A percentile compares a stretch with the other conserved stretches of the same genome.
Conservation (phyloP, 2,888 invertebrate species). For the Watsonalla cultraria region DNA sequence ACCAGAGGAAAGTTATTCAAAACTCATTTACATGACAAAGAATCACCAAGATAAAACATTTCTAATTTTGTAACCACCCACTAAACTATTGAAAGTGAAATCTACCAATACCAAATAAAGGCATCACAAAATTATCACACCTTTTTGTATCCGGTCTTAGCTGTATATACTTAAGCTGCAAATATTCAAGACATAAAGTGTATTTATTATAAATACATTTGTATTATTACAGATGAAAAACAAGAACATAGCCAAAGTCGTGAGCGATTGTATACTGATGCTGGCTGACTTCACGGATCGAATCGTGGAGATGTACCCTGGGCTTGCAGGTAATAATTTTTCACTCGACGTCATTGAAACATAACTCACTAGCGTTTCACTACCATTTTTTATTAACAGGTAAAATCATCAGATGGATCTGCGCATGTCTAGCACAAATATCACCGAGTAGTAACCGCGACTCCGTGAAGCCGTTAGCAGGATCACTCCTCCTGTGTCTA, state of each 20-base stretch:
- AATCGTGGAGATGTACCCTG: conserved; percentile 84
- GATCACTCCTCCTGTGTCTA: conserved; percentile 91
- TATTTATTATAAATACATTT: not conserved
- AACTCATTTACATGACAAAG: too few species aligned
- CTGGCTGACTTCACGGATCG: conserved; percentile 88
- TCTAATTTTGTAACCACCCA: too few species aligned
- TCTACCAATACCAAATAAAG: conserved; percentile 1
- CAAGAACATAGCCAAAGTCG: conserved; percentile 89
- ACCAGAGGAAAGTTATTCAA: too few species aligned
- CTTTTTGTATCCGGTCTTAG: too few species aligned
- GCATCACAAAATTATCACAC: not conserved
- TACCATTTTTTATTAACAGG: conserved; percentile 39
- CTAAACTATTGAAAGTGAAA: not conserved
- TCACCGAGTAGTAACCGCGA: conserved; percentile 79
- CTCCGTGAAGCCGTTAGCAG: conserved; percentile 82
- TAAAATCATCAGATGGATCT: conserved; percentile 78
- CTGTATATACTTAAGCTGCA: too few species aligned
- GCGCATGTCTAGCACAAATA: conserved; percentile 71
- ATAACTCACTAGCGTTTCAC: conserved; percentile 18
- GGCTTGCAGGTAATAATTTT: conserved; percentile 80
- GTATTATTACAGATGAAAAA: conserved; percentile 83
- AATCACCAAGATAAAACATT: too few species aligned
- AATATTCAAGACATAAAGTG: too few species aligned
- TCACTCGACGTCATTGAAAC: not conserved
- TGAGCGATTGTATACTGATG: conserved; percentile 88